A percentile compares a stretch with the other conserved stretches of the same genome.
Evolutionary conservation across 2,888 invertebrate genomes (phyloP).

Genomic region (Lordiphosa andalusiaca): DNA sequence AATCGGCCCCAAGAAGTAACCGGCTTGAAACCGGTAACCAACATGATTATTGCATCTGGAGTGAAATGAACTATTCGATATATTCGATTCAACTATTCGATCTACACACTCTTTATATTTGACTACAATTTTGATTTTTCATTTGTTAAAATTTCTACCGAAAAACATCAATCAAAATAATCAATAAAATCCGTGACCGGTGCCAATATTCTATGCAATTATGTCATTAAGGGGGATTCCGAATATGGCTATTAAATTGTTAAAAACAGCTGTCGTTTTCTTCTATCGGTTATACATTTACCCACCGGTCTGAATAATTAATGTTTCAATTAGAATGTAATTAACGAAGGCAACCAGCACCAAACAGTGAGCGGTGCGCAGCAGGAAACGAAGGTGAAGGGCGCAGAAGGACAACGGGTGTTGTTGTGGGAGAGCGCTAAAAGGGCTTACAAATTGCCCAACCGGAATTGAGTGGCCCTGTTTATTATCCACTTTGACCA

Average conservation of each 20-base stretch:
- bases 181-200: neutral
- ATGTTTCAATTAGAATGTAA: slow-evolving; percentile 70
- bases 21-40: too few species aligned
- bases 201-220: slow-evolving; percentile 18
- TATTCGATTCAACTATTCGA: too few species aligned
- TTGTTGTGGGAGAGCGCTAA: slow-evolving; percentile 32
- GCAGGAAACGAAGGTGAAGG: slow-evolving; percentile 30
- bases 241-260: slow-evolving; percentile 40
- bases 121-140: too few species aligned
- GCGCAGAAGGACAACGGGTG: slow-evolving; percentile 44
- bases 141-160: too few species aligned
- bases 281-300: slow-evolving; percentile 28
- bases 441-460: slow-evolving; percentile 59
- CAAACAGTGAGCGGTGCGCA: slow-evolving; percentile 20
- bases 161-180: neutral
- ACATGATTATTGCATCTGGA: too few species aligned
- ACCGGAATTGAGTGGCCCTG: slow-evolving; percentile 40
- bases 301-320: slow-evolving; percentile 53
- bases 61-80: too few species aligned
- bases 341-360: slow-evolving; percentile 51
- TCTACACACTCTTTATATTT: too few species aligned
- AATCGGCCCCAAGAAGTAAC: too few species aligned
- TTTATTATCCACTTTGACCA: slow-evolving; percentile 58
- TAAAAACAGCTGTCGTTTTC: slow-evolving; percentile 22
- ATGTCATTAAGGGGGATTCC: slow-evolving; percentile 19